These are phyloP conservation scores for Ridgeia piscesae DNA, from an alignment of 1,140 invertebrate species.

Conservation along the genomic window DNA sequence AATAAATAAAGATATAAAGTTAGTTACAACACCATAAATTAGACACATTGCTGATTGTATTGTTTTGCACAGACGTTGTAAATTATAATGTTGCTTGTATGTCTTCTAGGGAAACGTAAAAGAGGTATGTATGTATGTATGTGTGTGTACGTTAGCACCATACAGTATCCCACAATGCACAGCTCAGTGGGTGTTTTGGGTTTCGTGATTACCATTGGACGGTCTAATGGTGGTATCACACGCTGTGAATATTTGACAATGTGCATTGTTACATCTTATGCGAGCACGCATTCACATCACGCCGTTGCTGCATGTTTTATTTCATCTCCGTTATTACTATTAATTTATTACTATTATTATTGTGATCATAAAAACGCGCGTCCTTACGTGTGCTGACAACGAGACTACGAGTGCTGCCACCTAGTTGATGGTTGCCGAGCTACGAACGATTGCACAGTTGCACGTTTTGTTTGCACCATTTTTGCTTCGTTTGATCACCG, in stretches of 20 bases:
- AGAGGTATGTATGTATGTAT: background rate
- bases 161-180: background rate
- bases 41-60: background rate
- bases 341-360: no score
- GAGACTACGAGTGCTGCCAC: background rate
- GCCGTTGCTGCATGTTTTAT: background rate
- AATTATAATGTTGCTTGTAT: background rate
- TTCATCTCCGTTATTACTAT: background rate
- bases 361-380: no score
- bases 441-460: background rate
- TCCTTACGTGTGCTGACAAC: background rate
- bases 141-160: background rate
- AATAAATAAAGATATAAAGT: background rate
- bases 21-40: background rate
- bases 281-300: background rate
- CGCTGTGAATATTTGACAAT: background rate
- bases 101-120: background rate
- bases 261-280: background rate
- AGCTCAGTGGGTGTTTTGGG: background rate
- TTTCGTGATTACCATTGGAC: background rate
- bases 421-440: background rate
- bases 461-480: background rate
- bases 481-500: background rate
- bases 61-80: background rate
- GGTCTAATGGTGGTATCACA: background rate